Evolutionary conservation across 2,797 vertebrate species (phyloP).

Genomic region (Meriones psammophilus): DNA sequence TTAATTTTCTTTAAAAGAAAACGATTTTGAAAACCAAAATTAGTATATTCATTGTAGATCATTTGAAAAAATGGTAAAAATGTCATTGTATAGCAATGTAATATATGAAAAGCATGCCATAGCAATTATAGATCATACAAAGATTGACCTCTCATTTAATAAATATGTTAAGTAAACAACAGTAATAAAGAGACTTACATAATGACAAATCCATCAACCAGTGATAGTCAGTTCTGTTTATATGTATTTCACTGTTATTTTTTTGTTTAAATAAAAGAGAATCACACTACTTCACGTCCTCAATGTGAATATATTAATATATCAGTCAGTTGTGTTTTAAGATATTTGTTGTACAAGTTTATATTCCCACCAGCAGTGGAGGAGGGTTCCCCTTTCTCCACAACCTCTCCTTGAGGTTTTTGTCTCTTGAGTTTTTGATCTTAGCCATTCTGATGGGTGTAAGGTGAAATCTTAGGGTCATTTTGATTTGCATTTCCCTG

Average conservation of each 20-base stretch:
- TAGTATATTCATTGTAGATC: background rate
- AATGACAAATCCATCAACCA: slow-evolving; percentile 18
- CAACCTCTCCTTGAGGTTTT: too few relatives aligned
- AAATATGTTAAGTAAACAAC: background rate
- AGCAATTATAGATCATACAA: background rate
- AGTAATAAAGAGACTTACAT: background rate
- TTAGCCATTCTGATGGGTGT: too few relatives aligned
- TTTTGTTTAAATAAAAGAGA: slow-evolving; percentile 49
- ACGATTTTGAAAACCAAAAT: slow-evolving; percentile 18
- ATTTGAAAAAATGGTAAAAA: slow-evolving; percentile 44
- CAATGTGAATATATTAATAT: background rate
- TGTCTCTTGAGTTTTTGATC: too few relatives aligned
- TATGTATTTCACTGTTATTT: background rate
- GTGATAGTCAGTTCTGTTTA: slow-evolving; percentile 30
- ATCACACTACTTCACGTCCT: background rate
- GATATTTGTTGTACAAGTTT: background rate
- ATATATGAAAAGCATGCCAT: background rate
- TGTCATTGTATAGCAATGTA: background rate
- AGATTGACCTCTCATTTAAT: background rate
- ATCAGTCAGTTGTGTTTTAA: background rate
- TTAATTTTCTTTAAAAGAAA: slow-evolving; percentile 51
- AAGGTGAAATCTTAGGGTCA: too few relatives aligned
- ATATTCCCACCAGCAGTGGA: too few relatives aligned
- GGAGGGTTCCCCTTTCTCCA: too few relatives aligned
- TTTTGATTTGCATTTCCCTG: too few relatives aligned